Conservation (phyloP, 2,113 vertebrate species). For the Cinclus cinclus region DNA sequence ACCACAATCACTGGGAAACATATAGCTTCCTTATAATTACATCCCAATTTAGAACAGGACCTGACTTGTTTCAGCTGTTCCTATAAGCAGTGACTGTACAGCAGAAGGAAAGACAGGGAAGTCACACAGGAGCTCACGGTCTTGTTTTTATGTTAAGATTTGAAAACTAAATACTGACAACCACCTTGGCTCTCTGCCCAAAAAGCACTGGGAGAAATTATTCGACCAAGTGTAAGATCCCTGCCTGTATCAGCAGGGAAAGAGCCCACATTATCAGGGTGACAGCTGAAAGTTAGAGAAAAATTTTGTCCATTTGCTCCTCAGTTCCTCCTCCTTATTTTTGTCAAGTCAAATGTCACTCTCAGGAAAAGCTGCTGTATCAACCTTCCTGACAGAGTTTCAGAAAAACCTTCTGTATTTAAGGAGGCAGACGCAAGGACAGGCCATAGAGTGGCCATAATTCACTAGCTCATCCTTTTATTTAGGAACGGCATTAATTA, state of each 20-base stretch:
- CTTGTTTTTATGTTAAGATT: neutral
- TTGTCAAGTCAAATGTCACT: neutral
- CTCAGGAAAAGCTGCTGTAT: neutral
- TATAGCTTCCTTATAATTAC: slow-evolving; percentile 48
- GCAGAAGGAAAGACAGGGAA: neutral
- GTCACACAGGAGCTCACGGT: neutral
- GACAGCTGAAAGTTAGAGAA: neutral
- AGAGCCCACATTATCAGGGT: neutral
- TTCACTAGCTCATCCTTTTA: neutral
- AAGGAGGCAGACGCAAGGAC: neutral
- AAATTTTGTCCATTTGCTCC: neutral
- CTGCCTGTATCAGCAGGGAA: neutral
- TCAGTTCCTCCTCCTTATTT: neutral
- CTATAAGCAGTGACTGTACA: neutral
- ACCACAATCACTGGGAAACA: slow-evolving; percentile 18
- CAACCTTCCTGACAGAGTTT: no score
- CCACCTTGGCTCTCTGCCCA: neutral
- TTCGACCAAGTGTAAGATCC: neutral
- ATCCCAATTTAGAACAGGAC: slow-evolving; percentile 54
- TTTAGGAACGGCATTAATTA: slow-evolving; percentile 27
- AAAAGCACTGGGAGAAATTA: neutral
- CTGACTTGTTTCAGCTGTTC: neutral
- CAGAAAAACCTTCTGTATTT: neutral
- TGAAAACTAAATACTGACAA: neutral
- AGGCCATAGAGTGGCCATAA: no score